Base-by-base conservation (phyloP, 2,888 invertebrate genomes). In the Nephrotoma appendiculata region DNA sequence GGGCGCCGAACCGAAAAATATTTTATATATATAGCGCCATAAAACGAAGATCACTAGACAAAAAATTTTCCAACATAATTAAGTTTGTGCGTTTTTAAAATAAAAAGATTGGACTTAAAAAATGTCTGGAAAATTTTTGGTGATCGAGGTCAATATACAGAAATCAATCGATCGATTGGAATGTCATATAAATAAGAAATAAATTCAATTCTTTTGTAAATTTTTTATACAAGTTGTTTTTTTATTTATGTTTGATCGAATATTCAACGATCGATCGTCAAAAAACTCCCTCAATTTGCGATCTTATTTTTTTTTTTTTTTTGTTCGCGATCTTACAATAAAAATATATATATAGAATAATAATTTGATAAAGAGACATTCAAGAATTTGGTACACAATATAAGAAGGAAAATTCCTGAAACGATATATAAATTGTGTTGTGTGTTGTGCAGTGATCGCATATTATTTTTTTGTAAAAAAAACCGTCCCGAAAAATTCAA, bases 321-420 rank as follows among this genome's bases (percentile, higher is more conserved):
- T 48, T 84, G 41, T 31, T 41, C 42, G 84, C 41, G 42, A 84
- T 42, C n/a, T 84, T 43, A 84, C 31, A 84, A 84, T 41, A 84
- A 84, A 42, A 31, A 31, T 31, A 43, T 42, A 84, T 42, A 84
- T 41, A 84, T 84, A 84, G 84, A 42, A 84, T 84, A 84, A 84
- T 43, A 84, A 84, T 84, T 84, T 84, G 84, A 84, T 84, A 84
- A 71, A 84, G 84, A 84, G 84, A 84, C 84, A 84, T 84, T 84
- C 43, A 84, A 84, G 84, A 84, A 84, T 84, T 84, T 84, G 84
- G 43, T 84, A 84, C 84, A 84, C 43, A 84, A 84, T 31, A 71
- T 71, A 71, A 71, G 31, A 71, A 71, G 71, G 42, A 84, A 84
- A 84, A 84, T 84, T 84, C 84, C 42, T 84, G 42, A 84, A 84